A percentile compares a stretch with the other conserved stretches of the same genome.
Conservation (phyloP, 2,113 vertebrate species). For the Nematolebias whitei region DNA sequence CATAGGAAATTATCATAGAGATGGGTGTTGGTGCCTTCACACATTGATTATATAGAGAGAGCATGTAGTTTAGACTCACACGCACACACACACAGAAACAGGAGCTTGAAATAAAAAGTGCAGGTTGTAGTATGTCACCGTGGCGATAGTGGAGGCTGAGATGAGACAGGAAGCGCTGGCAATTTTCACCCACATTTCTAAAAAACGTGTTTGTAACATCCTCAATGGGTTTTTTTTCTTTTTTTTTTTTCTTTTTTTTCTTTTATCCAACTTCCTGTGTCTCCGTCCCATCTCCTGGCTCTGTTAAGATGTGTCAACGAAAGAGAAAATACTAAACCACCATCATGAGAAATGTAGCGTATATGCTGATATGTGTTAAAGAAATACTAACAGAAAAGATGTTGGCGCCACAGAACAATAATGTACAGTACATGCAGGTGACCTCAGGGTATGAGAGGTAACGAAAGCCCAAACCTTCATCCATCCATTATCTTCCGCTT, state of each 20-base stretch:
- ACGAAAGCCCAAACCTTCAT: no score
- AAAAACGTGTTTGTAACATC: slow-evolving; percentile 60
- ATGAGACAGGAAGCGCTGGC: slow-evolving; percentile 45
- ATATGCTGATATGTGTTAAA: slow-evolving; percentile 29
- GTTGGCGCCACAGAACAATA: slow-evolving; percentile 38
- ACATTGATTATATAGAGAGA: slow-evolving; percentile 54
- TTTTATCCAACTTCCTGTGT: slow-evolving; percentile 45
- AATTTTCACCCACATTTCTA: slow-evolving; percentile 48
- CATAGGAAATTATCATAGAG: slow-evolving; percentile 79
- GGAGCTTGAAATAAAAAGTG: slow-evolving; percentile 52
- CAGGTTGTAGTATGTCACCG: slow-evolving; percentile 56
- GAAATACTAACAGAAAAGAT: slow-evolving; percentile 46
- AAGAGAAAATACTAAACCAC: slow-evolving; percentile 57
- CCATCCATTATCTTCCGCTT: no score
- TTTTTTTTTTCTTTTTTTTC: slow-evolving; percentile 2
- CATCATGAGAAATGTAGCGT: slow-evolving; percentile 59
- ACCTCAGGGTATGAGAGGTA: slow-evolving; percentile 54
- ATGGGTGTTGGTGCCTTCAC: slow-evolving; percentile 67
- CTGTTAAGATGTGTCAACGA: slow-evolving; percentile 60
- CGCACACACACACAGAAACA: background rate
- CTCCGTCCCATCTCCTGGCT: slow-evolving; percentile 43
- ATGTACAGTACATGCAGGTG: slow-evolving; percentile 31
- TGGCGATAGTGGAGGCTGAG: slow-evolving; percentile 3
- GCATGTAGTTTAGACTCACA: slow-evolving; percentile 20
- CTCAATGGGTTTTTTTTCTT: slow-evolving; percentile 10